phyloP scores from a whole-genome alignment of 1,140 invertebrate genomes.

The Stegodyphus mimosarum region DNA sequence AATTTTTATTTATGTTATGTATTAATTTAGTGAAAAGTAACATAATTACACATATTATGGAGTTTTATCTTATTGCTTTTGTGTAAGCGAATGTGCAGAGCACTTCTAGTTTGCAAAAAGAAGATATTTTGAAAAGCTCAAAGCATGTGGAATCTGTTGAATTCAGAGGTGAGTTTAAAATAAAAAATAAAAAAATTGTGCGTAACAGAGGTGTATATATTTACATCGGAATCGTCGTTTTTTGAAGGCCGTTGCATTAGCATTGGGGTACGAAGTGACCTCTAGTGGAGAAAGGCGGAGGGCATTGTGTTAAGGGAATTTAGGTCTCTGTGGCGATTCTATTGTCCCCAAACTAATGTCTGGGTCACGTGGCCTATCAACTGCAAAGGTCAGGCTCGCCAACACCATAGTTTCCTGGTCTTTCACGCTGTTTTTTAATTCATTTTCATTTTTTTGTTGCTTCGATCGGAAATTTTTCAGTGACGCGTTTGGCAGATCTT shows the following conservation, averaged over 20 bases:
- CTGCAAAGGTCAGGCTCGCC: conserved; percentile 38
- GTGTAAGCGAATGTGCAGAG: too few relatives aligned
- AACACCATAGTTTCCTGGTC: conserved; percentile 27
- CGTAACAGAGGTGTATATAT: too few relatives aligned
- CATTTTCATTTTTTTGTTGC: too few relatives aligned
- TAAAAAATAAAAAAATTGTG: too few relatives aligned
- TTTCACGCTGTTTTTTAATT: conserved; percentile 11
- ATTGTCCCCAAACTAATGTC: conserved; percentile 47
- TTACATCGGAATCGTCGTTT: not conserved
- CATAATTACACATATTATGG: too few relatives aligned
- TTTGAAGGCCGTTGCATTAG: conserved; percentile 39
- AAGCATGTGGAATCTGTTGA: too few relatives aligned
- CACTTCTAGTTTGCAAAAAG: too few relatives aligned
- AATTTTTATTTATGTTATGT: too few relatives aligned
- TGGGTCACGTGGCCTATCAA: conserved; percentile 56
- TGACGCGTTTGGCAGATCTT: not conserved
- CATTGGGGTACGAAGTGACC: conserved; percentile 43
- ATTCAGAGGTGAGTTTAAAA: too few relatives aligned
- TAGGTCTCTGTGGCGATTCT: conserved; percentile 45
- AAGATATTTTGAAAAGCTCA: too few relatives aligned
- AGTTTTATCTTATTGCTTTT: too few relatives aligned
- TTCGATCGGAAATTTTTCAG: not conserved
- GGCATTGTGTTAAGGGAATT: conserved; percentile 46
- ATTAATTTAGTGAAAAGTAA: too few relatives aligned
- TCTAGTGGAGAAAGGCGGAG: conserved; percentile 46